Percentiles rank a stretch among this genome's conserved stretches.
phyloP scores from a whole-genome alignment of 2,113 vertebrate species.

The Taurulus bubalis region DNA sequence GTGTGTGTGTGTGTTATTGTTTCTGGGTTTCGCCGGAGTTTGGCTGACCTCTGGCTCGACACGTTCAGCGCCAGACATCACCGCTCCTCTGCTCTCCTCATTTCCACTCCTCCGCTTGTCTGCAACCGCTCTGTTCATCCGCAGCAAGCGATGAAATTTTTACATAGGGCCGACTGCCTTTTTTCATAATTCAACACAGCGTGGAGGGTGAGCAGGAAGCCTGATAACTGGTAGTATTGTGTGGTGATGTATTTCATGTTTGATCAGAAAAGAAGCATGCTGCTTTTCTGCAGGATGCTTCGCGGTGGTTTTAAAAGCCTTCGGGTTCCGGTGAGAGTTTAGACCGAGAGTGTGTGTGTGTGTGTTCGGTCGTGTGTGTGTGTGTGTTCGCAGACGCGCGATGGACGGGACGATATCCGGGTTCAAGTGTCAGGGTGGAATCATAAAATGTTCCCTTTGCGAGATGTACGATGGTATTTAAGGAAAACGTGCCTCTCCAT shows the following conservation, averaged over 20 bases:
- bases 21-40: conserved; percentile 65
- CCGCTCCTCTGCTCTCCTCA: conserved; percentile 67
- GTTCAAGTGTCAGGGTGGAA: conserved; percentile 57
- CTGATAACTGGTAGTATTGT: neutral
- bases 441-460: conserved; percentile 53
- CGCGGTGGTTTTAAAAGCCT: conserved; percentile 35
- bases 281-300: conserved; percentile 7
- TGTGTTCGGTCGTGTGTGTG: too few relatives aligned
- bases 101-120: conserved; percentile 77
- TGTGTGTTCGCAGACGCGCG: conserved; percentile 16
- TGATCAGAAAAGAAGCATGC: conserved; percentile 33
- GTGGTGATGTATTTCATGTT: conserved; percentile 54
- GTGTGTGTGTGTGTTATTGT: conserved; percentile 61
- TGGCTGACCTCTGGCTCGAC: conserved; percentile 74
- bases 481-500: conserved; percentile 50
- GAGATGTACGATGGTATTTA: conserved; percentile 67
- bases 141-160: conserved; percentile 69
- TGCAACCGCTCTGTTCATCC: conserved; percentile 69
- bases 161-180: conserved; percentile 58
- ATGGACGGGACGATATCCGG: conserved; percentile 32
- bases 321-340: conserved; percentile 11
- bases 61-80: conserved; percentile 74
- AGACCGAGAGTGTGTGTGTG: neutral
- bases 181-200: conserved; percentile 62
- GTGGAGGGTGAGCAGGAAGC: conserved; percentile 30